phyloP scores from a whole-genome alignment of 2,113 vertebrate species.

The Morone chrysops region DNA sequence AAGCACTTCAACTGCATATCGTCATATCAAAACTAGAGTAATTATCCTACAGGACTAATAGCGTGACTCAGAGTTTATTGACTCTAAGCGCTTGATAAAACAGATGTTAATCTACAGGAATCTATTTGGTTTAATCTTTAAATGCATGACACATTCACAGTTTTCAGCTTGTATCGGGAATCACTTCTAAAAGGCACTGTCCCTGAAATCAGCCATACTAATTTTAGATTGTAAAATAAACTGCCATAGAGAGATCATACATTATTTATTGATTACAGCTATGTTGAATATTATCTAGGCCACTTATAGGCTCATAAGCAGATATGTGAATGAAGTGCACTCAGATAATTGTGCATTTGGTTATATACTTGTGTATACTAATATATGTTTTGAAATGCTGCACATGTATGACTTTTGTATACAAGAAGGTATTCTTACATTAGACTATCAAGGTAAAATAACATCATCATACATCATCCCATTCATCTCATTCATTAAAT shows the following conservation, averaged over 20 bases:
- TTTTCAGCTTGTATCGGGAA: not conserved
- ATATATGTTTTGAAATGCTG: not conserved
- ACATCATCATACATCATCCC: not conserved
- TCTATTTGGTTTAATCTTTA: not conserved
- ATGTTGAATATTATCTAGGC: not conserved
- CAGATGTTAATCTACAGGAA: not conserved
- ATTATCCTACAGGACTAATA: not conserved
- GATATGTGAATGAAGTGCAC: not conserved
- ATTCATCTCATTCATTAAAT: not conserved
- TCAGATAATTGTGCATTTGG: not conserved
- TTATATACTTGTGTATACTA: not conserved
- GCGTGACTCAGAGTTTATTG: constrained; percentile 25
- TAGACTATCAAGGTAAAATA: not conserved
- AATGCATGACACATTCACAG: no score
- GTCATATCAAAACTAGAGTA: not conserved
- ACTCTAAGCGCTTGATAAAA: constrained; percentile 10
- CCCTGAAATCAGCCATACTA: not conserved
- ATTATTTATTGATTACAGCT: not conserved
- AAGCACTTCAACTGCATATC: not conserved
- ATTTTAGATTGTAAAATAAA: not conserved
- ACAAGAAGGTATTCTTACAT: not conserved
- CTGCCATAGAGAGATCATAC: not conserved
- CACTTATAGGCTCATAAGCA: not conserved
- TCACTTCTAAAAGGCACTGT: not conserved
- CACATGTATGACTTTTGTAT: not conserved